These are phyloP conservation scores for Galago senegalensis DNA, from an alignment of 2,797 vertebrate species.

Conservation along the genomic window DNA sequence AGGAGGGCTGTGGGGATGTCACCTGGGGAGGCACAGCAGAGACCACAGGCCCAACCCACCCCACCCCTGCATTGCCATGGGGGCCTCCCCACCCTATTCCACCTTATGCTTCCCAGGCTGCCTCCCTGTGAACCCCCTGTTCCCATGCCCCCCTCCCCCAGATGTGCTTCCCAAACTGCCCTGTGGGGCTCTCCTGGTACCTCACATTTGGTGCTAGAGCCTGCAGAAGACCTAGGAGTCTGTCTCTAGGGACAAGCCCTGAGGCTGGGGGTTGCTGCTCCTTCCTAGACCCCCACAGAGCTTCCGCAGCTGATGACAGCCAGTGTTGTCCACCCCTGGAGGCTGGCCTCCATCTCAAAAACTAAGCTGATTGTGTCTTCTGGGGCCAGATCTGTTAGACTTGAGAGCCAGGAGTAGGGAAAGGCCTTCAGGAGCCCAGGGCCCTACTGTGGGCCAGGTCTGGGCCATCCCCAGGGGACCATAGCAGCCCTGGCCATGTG, in stretches of 20 bases:
- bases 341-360: not conserved
- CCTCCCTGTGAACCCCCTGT: not conserved
- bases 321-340: not conserved
- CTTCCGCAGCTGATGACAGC: not conserved
- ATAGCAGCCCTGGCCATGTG: no score
- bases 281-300: not conserved
- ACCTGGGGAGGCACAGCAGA: not conserved
- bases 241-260: not conserved
- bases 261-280: not conserved
- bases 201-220: not conserved
- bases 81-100: not conserved
- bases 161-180: not conserved
- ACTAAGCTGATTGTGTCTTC: not conserved
- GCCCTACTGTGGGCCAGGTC: not conserved
- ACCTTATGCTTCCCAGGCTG: not conserved
- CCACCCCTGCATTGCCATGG: no score
- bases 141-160: not conserved
- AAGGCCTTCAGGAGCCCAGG: not conserved
- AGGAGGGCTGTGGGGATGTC: no score
- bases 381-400: not conserved
- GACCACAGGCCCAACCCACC: not conserved
- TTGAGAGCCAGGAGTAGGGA: not conserved
- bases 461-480: not conserved
- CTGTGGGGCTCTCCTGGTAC: not conserved
- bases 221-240: not conserved